Evolutionary conservation across 2,888 invertebrate genomes (phyloP), one percentile per base, ranked within the genome.

Genomic region (Ophion costatus): DNA sequence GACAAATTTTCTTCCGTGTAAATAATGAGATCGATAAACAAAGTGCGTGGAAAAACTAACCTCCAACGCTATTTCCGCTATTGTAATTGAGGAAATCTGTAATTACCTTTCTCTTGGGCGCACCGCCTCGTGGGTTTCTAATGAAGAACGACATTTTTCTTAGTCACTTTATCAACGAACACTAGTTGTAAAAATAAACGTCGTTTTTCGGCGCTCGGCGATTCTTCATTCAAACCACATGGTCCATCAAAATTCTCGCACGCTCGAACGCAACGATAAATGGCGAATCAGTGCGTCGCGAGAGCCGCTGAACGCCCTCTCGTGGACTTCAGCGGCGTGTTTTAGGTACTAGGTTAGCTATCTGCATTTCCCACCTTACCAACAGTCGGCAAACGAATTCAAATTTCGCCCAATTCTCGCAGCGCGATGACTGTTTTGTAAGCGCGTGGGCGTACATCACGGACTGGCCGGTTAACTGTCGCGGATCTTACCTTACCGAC

Each of bases 81-180:
- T 63, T 38, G 14, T 14, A 56, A 76, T 20, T 24, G 17, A 20
- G 9, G 1, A 7, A 17, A 61, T 73, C n/a, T 20, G 57, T 61
- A 74, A 61, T 78, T 90, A 92, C 92, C 90, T 92, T 93, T 88
- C 92, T 88, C 82, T 92, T 92, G 2, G 74, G 77, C 33, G 83
- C 82, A 38, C 85, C 88, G 22, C 88, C 88, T 22, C 90, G 90
- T 78, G 88, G 89, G 80, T 90, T 92, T 75, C 92, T 83, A 80
- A 92, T 92, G 38, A 93, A 93, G 86, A 92, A 93, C 29, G 92
- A 92, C 92, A 93, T 92, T 73, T 88, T 86, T 33, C 42, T 51
- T 33, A 4, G 61, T 24, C 61, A 22, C 14, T 11, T 14, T 11
- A 17, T 51, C 11, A 14, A 24, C 29, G 3, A 80, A 74, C 64